Percentiles rank a stretch among this genome's conserved stretches.
Conservation (phyloP, 2,888 invertebrate genomes). For the Mechanitis mazaeus region DNA sequence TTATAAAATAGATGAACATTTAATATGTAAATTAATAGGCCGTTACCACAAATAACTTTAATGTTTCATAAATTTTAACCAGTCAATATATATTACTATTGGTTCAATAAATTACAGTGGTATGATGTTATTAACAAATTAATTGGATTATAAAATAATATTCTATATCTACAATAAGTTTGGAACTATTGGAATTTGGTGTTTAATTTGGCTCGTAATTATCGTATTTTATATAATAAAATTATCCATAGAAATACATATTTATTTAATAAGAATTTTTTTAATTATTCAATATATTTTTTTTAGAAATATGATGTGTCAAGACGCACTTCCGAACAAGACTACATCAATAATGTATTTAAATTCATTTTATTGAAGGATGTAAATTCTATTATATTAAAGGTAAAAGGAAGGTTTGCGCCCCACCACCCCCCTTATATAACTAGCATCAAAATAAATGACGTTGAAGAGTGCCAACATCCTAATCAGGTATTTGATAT, state of each 20-base stretch:
- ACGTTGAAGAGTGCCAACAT: conserved; percentile 9
- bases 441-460: conserved; percentile 15
- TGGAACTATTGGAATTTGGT: background rate
- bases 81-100: background rate
- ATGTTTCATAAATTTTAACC: conserved; percentile 4
- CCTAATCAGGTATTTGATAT: conserved; percentile 5
- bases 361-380: conserved; percentile 3
- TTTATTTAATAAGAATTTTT: background rate
- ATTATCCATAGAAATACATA: background rate
- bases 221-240: background rate
- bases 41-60: background rate
- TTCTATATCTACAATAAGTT: background rate
- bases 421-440: conserved; percentile 16
- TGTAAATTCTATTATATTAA: background rate
- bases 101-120: background rate
- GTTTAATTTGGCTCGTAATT: background rate
- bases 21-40: no score
- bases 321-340: conserved; percentile 7
- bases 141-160: background rate
- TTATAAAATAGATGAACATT: no score
- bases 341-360: conserved; percentile 12
- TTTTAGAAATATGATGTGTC: background rate
- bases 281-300: background rate
- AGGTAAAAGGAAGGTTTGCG: conserved; percentile 3
- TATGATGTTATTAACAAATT: conserved; percentile 4